Evolutionary conservation across 2,888 invertebrate genomes (phyloP), one percentile per base, ranked within the genome.

Genomic region (Protonemura montana): DNA sequence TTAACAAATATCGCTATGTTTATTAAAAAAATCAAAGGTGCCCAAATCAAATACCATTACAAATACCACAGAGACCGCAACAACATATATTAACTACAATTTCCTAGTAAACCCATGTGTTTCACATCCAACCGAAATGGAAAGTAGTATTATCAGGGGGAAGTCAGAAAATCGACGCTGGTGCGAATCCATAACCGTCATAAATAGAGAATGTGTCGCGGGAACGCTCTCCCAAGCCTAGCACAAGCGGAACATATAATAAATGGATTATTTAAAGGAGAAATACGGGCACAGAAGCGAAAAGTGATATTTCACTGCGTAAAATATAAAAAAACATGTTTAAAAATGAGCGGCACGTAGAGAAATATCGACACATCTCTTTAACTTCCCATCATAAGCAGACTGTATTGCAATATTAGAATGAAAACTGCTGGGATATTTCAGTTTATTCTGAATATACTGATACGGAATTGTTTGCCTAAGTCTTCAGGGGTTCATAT

Each of bases 211-310:
- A 82, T 82, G 82, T 82, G 59, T 59, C 59, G 16, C 59, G 16
- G 16, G 59, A 2, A 21, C 13, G 59, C 59, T 35, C 35, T 21
- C 13, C 59, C 59, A 35, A 10, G 5, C 59, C 59, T 7, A 59
- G 59, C 76, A 26, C 5, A 3, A 78, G 21, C 78, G 59, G 27
- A 78, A 78, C 28, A 78, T 78, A 25, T 78, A 26, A 78, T 27
- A 78, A 27, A 78, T 78, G 78, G 78, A 78, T 78, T 78, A 78
- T 78, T 78, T 78, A 78, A 78, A 78, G 78, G 28, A 78, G 78
- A 78, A 78, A 59, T 21, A 21, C 59, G 21, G 59, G 59, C 59
- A 10, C 59, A 59, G 59, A 59, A 10, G 59, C 59, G 59, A 59
- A 59, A 59, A 59, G 59, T 59, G 59, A 59, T 59, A 59, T 59